Conservation (phyloP, 2,888 invertebrate genomes). For the Nomada goodeniana region DNA sequence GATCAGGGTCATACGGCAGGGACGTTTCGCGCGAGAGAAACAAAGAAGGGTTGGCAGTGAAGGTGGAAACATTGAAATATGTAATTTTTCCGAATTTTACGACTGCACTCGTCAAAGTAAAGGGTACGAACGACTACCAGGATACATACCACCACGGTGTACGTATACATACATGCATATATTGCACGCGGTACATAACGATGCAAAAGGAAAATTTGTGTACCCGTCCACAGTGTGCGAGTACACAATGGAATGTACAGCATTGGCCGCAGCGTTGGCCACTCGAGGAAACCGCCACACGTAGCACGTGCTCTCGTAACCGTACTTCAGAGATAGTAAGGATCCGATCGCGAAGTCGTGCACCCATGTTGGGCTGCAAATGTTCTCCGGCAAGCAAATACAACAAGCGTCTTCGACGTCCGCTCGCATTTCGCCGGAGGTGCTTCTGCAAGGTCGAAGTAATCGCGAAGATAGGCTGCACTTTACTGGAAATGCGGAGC, state of each 20-base stretch:
- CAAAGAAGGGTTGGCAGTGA: neutral
- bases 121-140: slow-evolving; percentile 59
- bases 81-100: slow-evolving; percentile 72
- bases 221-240: slow-evolving; percentile 21
- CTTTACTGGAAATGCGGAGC: neutral
- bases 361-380: slow-evolving; percentile 43
- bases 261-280: slow-evolving; percentile 33
- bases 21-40: neutral
- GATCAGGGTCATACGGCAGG: neutral
- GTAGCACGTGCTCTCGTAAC: slow-evolving; percentile 29
- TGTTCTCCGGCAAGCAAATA: slow-evolving; percentile 50
- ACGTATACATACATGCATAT: neutral
- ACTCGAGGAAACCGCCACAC: slow-evolving; percentile 8
- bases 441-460: slow-evolving; percentile 23
- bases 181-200: slow-evolving; percentile 34
- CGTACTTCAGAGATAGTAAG: slow-evolving; percentile 11
- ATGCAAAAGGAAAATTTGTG: slow-evolving; percentile 55
- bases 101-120: slow-evolving; percentile 75
- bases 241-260: slow-evolving; percentile 60
- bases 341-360: slow-evolving; percentile 33
- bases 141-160: slow-evolving; percentile 35
- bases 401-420: slow-evolving; percentile 52
- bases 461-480: slow-evolving; percentile 17
- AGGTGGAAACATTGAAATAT: slow-evolving; percentile 7
- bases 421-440: slow-evolving; percentile 26